Evolutionary conservation across 1,140 invertebrate species (phyloP), one percentile per base, ranked within the genome.

Genomic region (Ruditapes philippinarum): DNA sequence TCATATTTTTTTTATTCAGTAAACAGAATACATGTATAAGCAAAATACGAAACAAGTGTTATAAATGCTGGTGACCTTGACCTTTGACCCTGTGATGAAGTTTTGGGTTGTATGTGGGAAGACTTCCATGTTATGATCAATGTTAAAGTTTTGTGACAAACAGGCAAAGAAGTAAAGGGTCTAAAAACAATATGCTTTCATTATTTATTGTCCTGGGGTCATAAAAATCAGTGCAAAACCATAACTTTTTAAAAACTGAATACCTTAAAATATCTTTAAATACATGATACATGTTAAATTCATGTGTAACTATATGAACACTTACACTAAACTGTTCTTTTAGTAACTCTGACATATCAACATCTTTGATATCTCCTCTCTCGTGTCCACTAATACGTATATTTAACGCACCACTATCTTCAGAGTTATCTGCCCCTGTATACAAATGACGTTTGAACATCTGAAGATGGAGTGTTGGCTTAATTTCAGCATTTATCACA

Each of bases 391-490:
- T 81, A 17, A 86, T 62, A n/a, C 57, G 81, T 12, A 88, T 28
- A 49, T 74, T 83, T 0, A 94, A n/a, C 22, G 36, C 45, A 93
- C 51, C 87, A 92, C 42, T 82, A 94, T 92, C 70, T 95, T 89
- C 57, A 96, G 73, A 91, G 94, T 95, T 88, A 96, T 91, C 91
- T 25, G 49, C 83, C 25, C 57, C 78, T 0, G 88, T 45, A 65
- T 91, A 88, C 42, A 92, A 62, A 79, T 92, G 89, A 57, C 93
- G 62, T 73, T 92, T 89, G 96, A 92, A 74, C 95, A 93, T 1
- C 96, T 89, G 40, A 94, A 95, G 0, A 95, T 96, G 57, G 93
- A 90, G 54, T 22, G 95, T 28, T 96, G 95, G 76, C 94, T 94
- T 11, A 93, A 92, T 28, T 94, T 92, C 57, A 95, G 96, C 45